Percentiles rank a stretch among this genome's conserved stretches.
Evolutionary conservation across 2,888 invertebrate genomes (phyloP).

Genomic region (Philonicus albiceps): DNA sequence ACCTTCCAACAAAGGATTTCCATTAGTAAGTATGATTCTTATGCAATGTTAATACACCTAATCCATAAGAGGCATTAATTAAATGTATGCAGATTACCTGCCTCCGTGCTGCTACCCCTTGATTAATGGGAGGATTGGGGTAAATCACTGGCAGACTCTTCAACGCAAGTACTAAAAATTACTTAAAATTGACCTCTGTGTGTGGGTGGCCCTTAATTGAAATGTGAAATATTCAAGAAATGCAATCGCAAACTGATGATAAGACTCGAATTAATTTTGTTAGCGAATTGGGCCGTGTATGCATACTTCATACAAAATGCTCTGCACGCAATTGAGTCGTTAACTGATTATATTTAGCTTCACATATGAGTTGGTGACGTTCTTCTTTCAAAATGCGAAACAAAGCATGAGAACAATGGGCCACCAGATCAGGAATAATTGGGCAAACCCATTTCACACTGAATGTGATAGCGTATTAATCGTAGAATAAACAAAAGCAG

Average conservation of each 20-base stretch:
- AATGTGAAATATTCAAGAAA: not conserved
- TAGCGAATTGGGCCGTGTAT: not conserved
- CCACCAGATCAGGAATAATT: not conserved
- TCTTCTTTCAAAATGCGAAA: not conserved
- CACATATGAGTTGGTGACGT: not conserved
- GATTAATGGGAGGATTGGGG: not conserved
- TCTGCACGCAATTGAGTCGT: not conserved
- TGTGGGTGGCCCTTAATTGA: not conserved
- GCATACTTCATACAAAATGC: not conserved
- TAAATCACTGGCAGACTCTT: not conserved
- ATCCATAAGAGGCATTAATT: not conserved
- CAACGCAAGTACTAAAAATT: not conserved
- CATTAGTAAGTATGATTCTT: conserved; percentile 55
- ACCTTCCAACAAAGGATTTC: conserved; percentile 61
- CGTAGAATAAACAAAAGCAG: not conserved
- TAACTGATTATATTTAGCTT: not conserved
- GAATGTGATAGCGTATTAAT: not conserved
- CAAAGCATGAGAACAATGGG: not conserved
- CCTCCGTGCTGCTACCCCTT: not conserved
- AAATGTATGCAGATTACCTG: not conserved
- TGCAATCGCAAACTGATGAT: not conserved
- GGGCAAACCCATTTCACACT: not conserved
- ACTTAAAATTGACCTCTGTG: not conserved
- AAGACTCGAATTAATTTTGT: not conserved
- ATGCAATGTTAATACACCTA: not conserved